A percentile compares a stretch with the other conserved stretches of the same genome.
phyloP scores from a whole-genome alignment of 2,113 vertebrate species.

The Cepphus grylle region DNA sequence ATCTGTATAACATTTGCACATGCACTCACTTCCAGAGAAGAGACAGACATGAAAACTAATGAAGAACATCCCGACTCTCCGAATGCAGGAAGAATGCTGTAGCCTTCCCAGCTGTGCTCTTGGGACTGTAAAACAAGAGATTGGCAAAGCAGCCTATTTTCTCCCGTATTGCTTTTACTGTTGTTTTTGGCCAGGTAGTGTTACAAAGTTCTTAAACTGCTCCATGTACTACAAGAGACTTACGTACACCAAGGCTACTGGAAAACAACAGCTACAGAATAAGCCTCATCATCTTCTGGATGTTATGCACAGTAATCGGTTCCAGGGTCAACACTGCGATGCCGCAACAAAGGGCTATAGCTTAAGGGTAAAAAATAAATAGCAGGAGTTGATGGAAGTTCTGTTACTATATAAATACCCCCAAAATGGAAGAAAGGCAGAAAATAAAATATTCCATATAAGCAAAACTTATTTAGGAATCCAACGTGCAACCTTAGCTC shows the following conservation, averaged over 20 bases:
- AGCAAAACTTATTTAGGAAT: not conserved
- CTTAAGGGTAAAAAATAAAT: constrained; percentile 57
- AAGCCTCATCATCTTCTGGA: not conserved
- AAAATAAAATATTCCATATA: not conserved
- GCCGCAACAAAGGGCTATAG: constrained; percentile 35
- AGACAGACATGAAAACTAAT: constrained; percentile 52
- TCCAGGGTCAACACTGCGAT: constrained; percentile 52
- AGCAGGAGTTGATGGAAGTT: constrained; percentile 32
- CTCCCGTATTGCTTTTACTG: not conserved
- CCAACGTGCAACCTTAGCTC: not conserved
- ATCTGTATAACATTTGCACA: constrained; percentile 61
- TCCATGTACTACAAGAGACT: not conserved
- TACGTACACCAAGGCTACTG: not conserved
- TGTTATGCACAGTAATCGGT: constrained; percentile 34
- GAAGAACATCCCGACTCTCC: constrained; percentile 16
- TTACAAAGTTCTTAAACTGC: not conserved
- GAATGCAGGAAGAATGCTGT: not conserved
- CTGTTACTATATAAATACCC: not conserved
- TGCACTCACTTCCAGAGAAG: constrained; percentile 23
- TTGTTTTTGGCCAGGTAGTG: not conserved
- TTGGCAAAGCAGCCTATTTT: not conserved
- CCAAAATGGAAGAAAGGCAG: not conserved
- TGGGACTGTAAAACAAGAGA: not conserved
- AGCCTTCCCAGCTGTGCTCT: not conserved
- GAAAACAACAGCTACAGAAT: constrained; percentile 21